Base-by-base conservation (phyloP, 2,888 invertebrate genomes). In the Pristionchus arcanus region DNA sequence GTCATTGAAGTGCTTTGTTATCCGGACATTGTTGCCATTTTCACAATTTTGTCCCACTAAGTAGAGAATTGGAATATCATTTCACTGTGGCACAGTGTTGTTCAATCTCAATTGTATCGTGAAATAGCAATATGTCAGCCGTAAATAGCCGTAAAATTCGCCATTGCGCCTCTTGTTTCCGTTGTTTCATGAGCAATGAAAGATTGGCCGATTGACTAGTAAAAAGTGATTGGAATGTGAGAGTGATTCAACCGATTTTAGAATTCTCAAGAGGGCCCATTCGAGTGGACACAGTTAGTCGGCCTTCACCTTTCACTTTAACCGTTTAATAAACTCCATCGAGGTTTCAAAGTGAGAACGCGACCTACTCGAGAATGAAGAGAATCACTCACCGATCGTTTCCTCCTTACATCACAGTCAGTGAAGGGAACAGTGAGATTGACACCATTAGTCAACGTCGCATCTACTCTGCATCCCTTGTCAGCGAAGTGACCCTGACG, bases 381-480 rank as follows among this genome's bases (percentile, higher is more conserved):
- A 28, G n/a, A 68, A 66, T 28, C n/a, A 88, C 93, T 91, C 49
- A 94, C 94, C 71, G 94, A 94, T 91, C 94, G 84, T 88, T 94
- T 93, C 68, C 93, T 90, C 28, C 93, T 87, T 25, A 94, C 93
- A 88, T 93, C 93, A 90, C 94, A 94, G 49, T 91, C 89, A 34
- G 92, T 91, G 90, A 93, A 94, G 7, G 92, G 90, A 28, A 94
- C 91, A 19, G 93, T 91, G n/a, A 94, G 86, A 89, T 92, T 92
- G 53, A 91, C 93, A n/a, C 89, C 81, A 34, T 90, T 90, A 37
- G 90, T 90, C 16, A 93, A 90, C 2, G 93, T 94, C 15, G 94
- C 93, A 90, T 92, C 93, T n/a, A 91, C 87, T 66, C 92, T 91
- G 90, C 94, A 94, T 83, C 91, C 90, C 87, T 74, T 66, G 37